phyloP scores from a whole-genome alignment of 30 jellyfish, hydroid and myxozoan genomes.

The Sanderia malayensis region DNA sequence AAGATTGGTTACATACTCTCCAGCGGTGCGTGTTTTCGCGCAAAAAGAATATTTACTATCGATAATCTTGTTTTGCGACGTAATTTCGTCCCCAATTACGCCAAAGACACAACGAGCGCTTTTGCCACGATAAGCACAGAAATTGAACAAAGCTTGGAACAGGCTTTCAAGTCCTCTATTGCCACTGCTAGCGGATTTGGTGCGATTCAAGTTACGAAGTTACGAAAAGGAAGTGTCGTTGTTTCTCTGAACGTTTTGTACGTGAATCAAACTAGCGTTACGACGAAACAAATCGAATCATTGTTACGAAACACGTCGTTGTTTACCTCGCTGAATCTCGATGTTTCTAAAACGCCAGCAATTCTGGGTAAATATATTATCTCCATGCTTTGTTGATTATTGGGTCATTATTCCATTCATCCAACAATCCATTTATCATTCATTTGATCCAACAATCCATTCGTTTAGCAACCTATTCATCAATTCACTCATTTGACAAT shows the following conservation, averaged over 20 bases:
- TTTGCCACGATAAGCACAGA: constrained; percentile 4
- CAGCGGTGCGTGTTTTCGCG: constrained; percentile 24
- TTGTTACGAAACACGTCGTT: constrained; percentile 6
- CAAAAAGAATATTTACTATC: constrained; percentile 16
- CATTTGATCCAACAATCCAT: no score
- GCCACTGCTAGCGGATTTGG: constrained; percentile 2
- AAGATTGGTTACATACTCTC: constrained; percentile 45
- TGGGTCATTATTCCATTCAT: no score
- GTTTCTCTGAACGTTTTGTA: constrained; percentile 14
- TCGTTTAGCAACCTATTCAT: no score
- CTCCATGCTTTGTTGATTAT: no score
- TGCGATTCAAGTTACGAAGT: background rate
- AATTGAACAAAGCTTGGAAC: background rate
- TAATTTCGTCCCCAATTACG: constrained; percentile 6
- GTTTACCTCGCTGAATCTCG: constrained; percentile 11
- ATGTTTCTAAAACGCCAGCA: background rate
- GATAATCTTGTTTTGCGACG: constrained; percentile 6
- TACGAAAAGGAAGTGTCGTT: constrained; percentile 31
- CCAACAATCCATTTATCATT: no score
- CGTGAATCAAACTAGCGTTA: background rate
- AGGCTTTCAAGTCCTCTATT: background rate
- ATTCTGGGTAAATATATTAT: constrained; percentile 2
- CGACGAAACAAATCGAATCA: constrained; percentile 2
- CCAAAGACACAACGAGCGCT: constrained; percentile 8
- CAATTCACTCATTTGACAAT: no score